A percentile compares a stretch with the other conserved stretches of the same genome.
Evolutionary conservation across 2,113 vertebrate species (phyloP).

Genomic region (Zeus faber): DNA sequence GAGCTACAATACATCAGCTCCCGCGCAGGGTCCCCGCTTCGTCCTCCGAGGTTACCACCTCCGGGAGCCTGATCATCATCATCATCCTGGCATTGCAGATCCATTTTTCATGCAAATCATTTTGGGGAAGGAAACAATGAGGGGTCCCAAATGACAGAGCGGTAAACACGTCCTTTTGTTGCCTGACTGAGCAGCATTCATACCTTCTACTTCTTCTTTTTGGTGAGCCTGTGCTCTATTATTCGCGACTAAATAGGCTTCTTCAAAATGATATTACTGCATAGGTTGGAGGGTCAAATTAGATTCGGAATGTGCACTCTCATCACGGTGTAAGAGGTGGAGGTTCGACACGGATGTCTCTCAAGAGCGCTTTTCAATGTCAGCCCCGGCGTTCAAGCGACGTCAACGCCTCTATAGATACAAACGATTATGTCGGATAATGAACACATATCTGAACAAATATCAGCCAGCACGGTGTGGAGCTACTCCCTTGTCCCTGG

Average conservation of each 20-base stretch:
- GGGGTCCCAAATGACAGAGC: constrained; percentile 45
- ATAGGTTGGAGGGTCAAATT: constrained; percentile 32
- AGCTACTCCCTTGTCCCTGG: constrained; percentile 55
- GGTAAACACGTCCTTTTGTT: constrained; percentile 41
- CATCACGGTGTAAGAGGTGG: constrained; percentile 11
- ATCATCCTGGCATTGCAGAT: constrained; percentile 61
- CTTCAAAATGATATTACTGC: not conserved
- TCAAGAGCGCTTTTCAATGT: constrained; percentile 47
- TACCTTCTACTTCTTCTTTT: constrained; percentile 39
- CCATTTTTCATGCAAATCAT: constrained; percentile 70
- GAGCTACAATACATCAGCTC: constrained; percentile 70
- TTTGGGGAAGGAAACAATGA: constrained; percentile 56
- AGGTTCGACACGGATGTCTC: constrained; percentile 49
- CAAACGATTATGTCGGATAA: constrained; percentile 59
- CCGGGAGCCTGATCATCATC: constrained; percentile 29
- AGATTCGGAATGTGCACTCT: constrained; percentile 35
- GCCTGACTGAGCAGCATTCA: constrained; percentile 55
- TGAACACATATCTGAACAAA: constrained; percentile 56
- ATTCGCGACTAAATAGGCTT: constrained; percentile 15
- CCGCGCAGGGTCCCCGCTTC: constrained; percentile 64
- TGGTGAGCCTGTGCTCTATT: constrained; percentile 40
- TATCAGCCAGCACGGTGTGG: constrained; percentile 51
- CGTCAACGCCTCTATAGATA: constrained; percentile 61
- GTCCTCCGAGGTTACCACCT: constrained; percentile 63
- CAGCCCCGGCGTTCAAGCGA: constrained; percentile 54